Evolutionary conservation across 2,797 vertebrate species (phyloP), one percentile per base, ranked within the genome.

Genomic region (Atherinosoma microstoma): DNA sequence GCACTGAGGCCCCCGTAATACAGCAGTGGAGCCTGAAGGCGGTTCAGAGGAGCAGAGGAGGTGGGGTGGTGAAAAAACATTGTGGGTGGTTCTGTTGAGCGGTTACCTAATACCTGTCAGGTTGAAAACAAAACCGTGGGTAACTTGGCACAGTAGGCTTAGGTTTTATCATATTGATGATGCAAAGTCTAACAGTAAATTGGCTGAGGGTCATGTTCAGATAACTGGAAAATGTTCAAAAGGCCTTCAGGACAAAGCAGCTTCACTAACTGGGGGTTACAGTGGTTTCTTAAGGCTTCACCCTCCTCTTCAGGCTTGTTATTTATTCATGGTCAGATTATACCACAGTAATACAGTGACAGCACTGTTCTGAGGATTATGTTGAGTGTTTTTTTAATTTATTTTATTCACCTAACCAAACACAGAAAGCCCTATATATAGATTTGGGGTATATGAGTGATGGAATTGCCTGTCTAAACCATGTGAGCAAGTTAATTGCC

Each of bases 31-130:
- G 76, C 62, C 73, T 76, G 76, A 64, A 68, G 82, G 80, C 63
- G 70, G 70, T 66, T 47, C 64, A 87, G 80, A 88, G 87, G 77
- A 82, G 79, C 63, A 58, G 63, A 75, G 79, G 73, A 75, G 64
- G 72, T 29, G 45, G 58, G 78, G 76, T 15, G 72, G 64, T 60
- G 60, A 47, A 58, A 68, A 78, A 73, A 76, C 64, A 75, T 3
- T 68, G 88, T 90, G 76, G 90, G 87, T 76, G 89, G 90, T 70
- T 82, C 64, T 80, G 80, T 72, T 64, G 67, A 67, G 51, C 35
- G 12, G 72, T 92, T 90, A 90, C 76, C 85, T 82, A 90, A 90
- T 70, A 79, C 86, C 80, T 89, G 78, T 78, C 79, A 74, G 80
- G 76, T 60, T 68, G 71, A 79, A 87, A 85, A 80, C 67, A 74